Percentiles rank a stretch among this genome's conserved stretches.
phyloP scores from a whole-genome alignment of 2,888 invertebrate species.

The Nymphalis c-album region DNA sequence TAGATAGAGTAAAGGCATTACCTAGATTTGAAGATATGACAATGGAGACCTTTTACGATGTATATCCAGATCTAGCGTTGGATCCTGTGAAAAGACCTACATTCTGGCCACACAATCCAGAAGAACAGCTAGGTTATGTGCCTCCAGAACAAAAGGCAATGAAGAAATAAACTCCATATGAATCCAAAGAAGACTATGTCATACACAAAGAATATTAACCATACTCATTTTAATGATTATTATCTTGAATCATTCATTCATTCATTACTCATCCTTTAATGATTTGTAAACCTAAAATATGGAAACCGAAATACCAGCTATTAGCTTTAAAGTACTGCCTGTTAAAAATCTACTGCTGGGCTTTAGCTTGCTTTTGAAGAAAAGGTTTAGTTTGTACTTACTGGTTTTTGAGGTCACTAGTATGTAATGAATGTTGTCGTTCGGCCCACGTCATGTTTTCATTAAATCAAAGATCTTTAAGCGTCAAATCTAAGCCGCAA shows the following conservation, averaged over 20 bases:
- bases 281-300: background rate
- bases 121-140: constrained; percentile 62
- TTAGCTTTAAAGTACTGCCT: too few relatives aligned
- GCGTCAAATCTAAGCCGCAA: too few relatives aligned
- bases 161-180: constrained; percentile 8
- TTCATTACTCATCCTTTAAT: background rate
- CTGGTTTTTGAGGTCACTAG: too few relatives aligned
- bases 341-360: too few relatives aligned
- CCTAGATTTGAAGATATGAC: constrained; percentile 67
- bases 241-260: constrained; percentile 2
- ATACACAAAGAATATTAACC: background rate
- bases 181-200: background rate
- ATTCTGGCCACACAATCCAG: constrained; percentile 68
- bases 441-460: too few relatives aligned
- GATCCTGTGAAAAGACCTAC: constrained; percentile 62
- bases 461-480: too few relatives aligned
- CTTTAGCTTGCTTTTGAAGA: too few relatives aligned
- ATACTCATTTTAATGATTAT: constrained; percentile 1
- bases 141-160: constrained; percentile 45
- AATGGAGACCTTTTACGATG: constrained; percentile 60
- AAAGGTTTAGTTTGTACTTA: too few relatives aligned
- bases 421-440: too few relatives aligned
- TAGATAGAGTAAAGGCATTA: constrained; percentile 55
- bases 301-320: too few relatives aligned
- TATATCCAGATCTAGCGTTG: constrained; percentile 54